These are phyloP conservation scores for Xerus inauris DNA, from an alignment of 2,113 vertebrate species.

Conservation along the genomic window DNA sequence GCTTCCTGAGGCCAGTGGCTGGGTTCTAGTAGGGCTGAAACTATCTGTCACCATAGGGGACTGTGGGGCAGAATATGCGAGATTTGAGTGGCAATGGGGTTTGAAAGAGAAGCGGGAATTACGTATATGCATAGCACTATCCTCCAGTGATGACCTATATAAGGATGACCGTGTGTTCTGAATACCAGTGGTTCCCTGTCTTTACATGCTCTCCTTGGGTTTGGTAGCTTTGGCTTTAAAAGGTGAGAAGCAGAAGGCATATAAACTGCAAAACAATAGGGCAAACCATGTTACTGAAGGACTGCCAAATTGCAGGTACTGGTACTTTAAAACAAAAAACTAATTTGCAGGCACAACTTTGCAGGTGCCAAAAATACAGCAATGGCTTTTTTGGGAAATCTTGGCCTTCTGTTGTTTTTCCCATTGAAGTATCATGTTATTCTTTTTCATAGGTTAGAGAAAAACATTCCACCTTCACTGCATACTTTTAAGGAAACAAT, in stretches of 20 bases:
- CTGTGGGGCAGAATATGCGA: not conserved
- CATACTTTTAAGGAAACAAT: constrained; percentile 76
- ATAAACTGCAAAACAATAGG: not conserved
- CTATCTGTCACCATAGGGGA: constrained; percentile 60
- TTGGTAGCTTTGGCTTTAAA: constrained; percentile 36
- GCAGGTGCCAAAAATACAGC: constrained; percentile 78
- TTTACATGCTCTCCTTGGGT: not conserved
- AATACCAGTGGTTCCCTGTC: constrained; percentile 31
- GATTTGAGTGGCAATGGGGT: constrained; percentile 31
- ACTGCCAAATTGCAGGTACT: constrained; percentile 64
- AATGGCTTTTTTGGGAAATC: constrained; percentile 77
- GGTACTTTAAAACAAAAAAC: constrained; percentile 71
- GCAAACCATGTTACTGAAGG: not conserved
- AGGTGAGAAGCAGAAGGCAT: not conserved
- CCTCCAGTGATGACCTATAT: constrained; percentile 67
- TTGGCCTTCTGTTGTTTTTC: constrained; percentile 80
- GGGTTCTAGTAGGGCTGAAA: constrained; percentile 29
- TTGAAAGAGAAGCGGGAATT: not conserved
- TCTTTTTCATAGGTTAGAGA: constrained; percentile 77
- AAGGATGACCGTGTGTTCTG: not conserved
- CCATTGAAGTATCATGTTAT: constrained; percentile 72
- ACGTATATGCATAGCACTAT: constrained; percentile 3
- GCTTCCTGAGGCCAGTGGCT: constrained; percentile 42
- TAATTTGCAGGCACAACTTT: constrained; percentile 71
- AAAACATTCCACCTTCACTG: constrained; percentile 73